These are phyloP conservation scores for Taenioides sp. DNA, from an alignment of 2,797 vertebrate species.

Conservation along the genomic window DNA sequence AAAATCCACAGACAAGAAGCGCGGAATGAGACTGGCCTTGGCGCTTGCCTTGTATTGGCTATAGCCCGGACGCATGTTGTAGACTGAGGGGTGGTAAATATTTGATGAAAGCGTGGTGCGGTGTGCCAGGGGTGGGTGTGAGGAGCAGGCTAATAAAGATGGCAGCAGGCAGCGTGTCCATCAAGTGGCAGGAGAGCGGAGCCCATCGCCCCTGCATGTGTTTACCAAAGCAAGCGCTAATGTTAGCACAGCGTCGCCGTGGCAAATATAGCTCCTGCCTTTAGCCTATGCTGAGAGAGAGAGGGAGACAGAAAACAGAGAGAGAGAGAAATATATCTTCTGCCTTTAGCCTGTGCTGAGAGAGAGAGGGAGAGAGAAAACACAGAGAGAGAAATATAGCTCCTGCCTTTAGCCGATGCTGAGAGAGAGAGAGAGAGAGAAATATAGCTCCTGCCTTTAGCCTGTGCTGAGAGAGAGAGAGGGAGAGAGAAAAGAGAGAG, in stretches of 20 bases:
- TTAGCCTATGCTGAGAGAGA: conserved; percentile 8
- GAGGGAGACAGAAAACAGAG: no score
- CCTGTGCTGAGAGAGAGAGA: neutral
- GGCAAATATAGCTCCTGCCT: conserved; percentile 30
- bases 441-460: conserved; percentile 27
- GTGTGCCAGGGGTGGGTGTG: conserved; percentile 53
- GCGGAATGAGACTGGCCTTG: conserved; percentile 53
- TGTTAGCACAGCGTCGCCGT: conserved; percentile 31
- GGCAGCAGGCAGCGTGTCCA: conserved; percentile 64
- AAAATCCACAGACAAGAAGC: conserved; percentile 51
- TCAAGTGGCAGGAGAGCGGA: conserved; percentile 47
- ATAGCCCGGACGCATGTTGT: conserved; percentile 48
- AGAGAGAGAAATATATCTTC: conserved; percentile 19
- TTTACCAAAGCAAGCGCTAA: conserved; percentile 54
- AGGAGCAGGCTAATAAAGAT: conserved; percentile 69
- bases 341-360: conserved; percentile 5
- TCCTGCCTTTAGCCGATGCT: conserved; percentile 13
- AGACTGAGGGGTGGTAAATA: conserved; percentile 69
- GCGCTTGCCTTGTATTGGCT: conserved; percentile 60
- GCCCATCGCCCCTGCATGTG: conserved; percentile 22
- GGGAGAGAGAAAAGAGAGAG: no score
- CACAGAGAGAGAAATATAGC: conserved; percentile 13
- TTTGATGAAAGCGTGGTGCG: conserved; percentile 68
- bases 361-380: neutral
- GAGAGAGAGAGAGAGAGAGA: conserved; percentile 1